Conservation (phyloP, 2,113 vertebrate genomes). For the Rhipidura dahli region DNA sequence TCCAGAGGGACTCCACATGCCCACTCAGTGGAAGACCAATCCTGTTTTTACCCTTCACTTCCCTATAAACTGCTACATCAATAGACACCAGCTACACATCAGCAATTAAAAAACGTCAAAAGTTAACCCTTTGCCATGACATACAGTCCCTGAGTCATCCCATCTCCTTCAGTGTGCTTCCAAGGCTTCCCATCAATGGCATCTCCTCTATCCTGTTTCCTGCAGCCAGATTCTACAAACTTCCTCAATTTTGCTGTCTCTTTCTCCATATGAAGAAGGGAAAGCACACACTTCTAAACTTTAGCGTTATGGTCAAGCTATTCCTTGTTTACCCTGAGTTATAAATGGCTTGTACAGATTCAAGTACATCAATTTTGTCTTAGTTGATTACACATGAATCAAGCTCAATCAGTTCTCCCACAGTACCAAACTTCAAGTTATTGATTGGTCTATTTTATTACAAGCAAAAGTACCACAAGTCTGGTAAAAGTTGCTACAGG, state of each 20-base stretch:
- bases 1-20: fast-evolving
- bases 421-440: neutral
- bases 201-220: neutral
- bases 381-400: neutral
- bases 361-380: neutral
- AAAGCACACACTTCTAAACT: neutral
- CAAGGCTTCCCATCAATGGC: neutral
- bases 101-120: neutral
- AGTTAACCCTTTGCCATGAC: fast-evolving
- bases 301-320: neutral
- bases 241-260: neutral
- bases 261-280: neutral
- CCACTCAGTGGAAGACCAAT: fast-evolving
- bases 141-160: neutral
- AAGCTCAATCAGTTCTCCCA: neutral
- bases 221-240: neutral
- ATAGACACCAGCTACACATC: fast-evolving
- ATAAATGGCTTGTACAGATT: neutral
- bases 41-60: neutral
- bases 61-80: neutral
- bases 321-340: neutral
- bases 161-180: neutral
- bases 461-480: neutral
- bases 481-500: neutral
- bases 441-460: neutral